A percentile compares a stretch with the other conserved stretches of the same genome.
Evolutionary conservation across 2,113 vertebrate species (phyloP).

Genomic region (Eonycteris spelaea): DNA sequence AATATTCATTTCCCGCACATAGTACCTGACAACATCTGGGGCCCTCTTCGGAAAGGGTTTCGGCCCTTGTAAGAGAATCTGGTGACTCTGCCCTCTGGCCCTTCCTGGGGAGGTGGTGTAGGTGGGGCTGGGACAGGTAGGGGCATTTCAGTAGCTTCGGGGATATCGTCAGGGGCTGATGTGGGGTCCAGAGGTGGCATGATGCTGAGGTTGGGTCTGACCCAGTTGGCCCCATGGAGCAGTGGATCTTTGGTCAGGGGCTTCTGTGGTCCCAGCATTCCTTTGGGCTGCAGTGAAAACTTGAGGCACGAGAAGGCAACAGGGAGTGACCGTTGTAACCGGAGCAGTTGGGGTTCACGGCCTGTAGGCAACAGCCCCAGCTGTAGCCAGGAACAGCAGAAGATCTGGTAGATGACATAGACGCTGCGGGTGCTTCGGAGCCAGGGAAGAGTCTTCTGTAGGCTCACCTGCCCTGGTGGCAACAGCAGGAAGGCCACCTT

Average conservation of each 20-base stretch:
- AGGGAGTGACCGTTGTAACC: constrained; percentile 64
- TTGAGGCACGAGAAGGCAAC: constrained; percentile 79
- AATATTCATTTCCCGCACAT: constrained; percentile 4
- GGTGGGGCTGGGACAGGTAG: constrained; percentile 49
- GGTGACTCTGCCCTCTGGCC: constrained; percentile 57
- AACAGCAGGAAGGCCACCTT: constrained; percentile 75
- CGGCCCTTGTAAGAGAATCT: constrained; percentile 70
- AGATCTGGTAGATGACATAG: constrained; percentile 80
- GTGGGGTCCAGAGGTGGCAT: constrained; percentile 31
- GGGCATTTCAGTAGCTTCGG: constrained; percentile 41
- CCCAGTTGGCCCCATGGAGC: constrained; percentile 70
- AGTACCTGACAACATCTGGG: constrained; percentile 71
- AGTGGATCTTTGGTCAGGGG: constrained; percentile 58
- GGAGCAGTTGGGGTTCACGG: constrained; percentile 55
- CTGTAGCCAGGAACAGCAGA: constrained; percentile 74
- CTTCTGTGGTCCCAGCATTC: constrained; percentile 75
- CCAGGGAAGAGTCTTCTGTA: constrained; percentile 77
- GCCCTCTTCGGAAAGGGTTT: constrained; percentile 69
- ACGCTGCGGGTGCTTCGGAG: constrained; percentile 74
- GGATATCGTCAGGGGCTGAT: constrained; percentile 26
- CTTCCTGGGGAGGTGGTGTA: constrained; percentile 65
- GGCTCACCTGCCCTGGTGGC: constrained; percentile 70
- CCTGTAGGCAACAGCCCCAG: constrained; percentile 46
- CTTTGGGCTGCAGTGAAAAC: constrained; percentile 75
- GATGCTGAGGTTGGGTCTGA: constrained; percentile 55